Evolutionary conservation across 2,113 vertebrate species (phyloP).

Genomic region (Odontophorus gujanensis): DNA sequence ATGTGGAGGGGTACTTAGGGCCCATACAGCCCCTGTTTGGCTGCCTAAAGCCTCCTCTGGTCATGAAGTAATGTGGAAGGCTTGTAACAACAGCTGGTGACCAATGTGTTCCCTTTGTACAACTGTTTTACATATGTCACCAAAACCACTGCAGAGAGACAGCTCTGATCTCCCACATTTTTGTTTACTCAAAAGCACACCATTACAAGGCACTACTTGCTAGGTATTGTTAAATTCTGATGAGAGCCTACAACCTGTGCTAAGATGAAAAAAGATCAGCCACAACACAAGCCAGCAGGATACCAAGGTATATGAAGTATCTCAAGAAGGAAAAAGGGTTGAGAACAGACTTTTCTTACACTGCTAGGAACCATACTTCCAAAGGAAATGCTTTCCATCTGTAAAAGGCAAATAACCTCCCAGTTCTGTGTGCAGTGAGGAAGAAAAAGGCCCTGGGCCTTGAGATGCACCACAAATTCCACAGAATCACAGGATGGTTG

Average conservation of each 20-base stretch:
- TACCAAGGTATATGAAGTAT: neutral
- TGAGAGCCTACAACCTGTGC: neutral
- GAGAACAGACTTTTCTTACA: neutral
- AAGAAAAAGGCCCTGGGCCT: too few species aligned
- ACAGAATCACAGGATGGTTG: too few species aligned
- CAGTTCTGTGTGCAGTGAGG: neutral
- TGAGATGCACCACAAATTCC: too few species aligned
- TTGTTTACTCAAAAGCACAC: neutral
- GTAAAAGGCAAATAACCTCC: neutral
- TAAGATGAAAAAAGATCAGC: neutral
- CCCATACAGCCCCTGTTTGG: constrained; percentile 37
- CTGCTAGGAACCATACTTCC: neutral
- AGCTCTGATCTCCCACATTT: constrained; percentile 10
- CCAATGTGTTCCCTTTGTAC: constrained; percentile 48
- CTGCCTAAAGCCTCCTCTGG: constrained; percentile 40
- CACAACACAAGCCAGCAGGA: neutral
- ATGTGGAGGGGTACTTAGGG: constrained; percentile 52
- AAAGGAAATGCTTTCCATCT: neutral
- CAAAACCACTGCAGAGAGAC: constrained; percentile 11
- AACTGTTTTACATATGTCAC: constrained; percentile 59
- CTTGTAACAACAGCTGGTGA: constrained; percentile 59
- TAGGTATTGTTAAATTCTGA: neutral
- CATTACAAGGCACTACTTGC: neutral
- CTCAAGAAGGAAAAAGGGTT: neutral
- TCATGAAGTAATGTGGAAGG: constrained; percentile 55